Evolutionary conservation across 2,113 vertebrate genomes (phyloP), one percentile per base, ranked within the genome.

Genomic region (Notechis scutatus): DNA sequence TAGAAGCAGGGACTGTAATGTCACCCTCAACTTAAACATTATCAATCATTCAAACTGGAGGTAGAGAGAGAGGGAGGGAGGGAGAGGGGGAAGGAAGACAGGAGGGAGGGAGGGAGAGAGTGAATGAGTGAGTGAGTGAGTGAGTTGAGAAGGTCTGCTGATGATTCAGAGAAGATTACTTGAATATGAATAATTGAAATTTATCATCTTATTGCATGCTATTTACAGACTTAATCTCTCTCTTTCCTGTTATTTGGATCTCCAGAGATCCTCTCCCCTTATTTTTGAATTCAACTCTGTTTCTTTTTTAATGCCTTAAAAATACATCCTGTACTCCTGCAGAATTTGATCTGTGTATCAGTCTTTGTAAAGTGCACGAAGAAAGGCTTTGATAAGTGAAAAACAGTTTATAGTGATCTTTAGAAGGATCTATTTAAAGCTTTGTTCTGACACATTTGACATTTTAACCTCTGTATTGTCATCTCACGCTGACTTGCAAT

Each of bases 121-220:
- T 0, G 52, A 52, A 2, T 3, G 54, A 55, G 0, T 4, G 54
- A 55, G 3, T 14, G 12, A 26, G 18, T 81, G n/a, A 14, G 39
- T 18, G n/a, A 86, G 26, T 2, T 69, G 69, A 14, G 1, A 55
- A 91, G 69, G 57, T 94, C 56, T 93, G 85, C 50, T 61, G 8
- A 94, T 97, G 91, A 81, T 34, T 92, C n/a, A 93, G 1, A 34
- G 24, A 57, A 86, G 34, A n/a, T 57, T 90, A n/a, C 85, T 42
- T 90, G 56, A 96, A 59, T 12, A 91, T 90, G 94, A 96, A 39
- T 89, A 91, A 89, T 93, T 95, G 39, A 93, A 23, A 39, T 88
- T 11, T 3, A 21, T 87, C 39, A 24, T 85, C 39, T 61, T 26
- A 0, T 39, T 94, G 14, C 50, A 90, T 64, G 7, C 1, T 91